These are phyloP conservation scores for Marasmarcha lunaedactyla DNA, from an alignment of 2,888 invertebrate species.

Conservation along the genomic window DNA sequence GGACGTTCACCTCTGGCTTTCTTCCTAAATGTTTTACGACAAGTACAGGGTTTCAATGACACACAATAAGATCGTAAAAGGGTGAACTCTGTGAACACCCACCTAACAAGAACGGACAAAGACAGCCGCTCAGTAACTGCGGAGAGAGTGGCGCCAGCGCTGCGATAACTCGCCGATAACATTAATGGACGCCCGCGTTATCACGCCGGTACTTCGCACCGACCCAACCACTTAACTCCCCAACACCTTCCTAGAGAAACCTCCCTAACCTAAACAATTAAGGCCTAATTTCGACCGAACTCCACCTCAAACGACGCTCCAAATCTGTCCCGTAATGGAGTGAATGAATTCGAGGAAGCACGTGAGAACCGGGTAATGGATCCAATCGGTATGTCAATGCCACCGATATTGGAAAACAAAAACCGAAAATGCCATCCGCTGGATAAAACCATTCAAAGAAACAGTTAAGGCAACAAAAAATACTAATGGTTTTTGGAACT, in stretches of 20 bases:
- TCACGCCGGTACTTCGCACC: conserved; percentile 35
- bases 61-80: conserved; percentile 1
- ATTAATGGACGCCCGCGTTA: conserved; percentile 59
- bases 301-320: conserved; percentile 14
- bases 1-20: background rate
- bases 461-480: background rate
- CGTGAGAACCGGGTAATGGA: conserved; percentile 48
- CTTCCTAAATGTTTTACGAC: background rate
- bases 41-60: background rate
- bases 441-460: conserved; percentile 28
- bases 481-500: background rate
- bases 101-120: conserved; percentile 24
- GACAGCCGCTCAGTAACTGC: conserved; percentile 40
- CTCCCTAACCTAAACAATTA: conserved; percentile 17
- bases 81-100: conserved; percentile 16
- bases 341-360: conserved; percentile 61
- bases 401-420: conserved; percentile 41
- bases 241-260: conserved; percentile 15
- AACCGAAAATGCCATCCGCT: conserved; percentile 23
- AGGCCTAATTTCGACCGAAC: conserved; percentile 26
- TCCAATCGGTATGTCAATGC: conserved; percentile 50
- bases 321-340: conserved; percentile 30
- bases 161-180: conserved; percentile 56
- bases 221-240: conserved; percentile 19
- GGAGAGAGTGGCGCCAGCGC: conserved; percentile 52